Conservation (phyloP, 1,140 invertebrate genomes). For the Trichonephila clavata region DNA sequence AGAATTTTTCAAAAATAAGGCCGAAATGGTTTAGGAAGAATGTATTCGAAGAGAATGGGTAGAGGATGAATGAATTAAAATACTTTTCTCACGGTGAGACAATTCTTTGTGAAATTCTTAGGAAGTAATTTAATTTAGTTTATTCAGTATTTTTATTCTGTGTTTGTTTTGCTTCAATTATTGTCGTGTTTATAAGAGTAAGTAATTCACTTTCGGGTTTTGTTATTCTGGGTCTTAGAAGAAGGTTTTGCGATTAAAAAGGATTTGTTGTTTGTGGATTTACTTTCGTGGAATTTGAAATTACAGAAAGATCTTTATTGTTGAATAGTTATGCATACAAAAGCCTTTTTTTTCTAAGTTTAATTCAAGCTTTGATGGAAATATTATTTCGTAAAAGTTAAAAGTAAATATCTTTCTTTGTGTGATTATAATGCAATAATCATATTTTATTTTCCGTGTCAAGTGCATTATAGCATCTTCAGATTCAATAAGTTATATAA, state of each 20-base stretch:
- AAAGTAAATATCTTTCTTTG: too few relatives aligned
- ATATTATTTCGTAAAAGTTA: too few relatives aligned
- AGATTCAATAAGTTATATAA: too few relatives aligned
- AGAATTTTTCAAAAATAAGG: neutral
- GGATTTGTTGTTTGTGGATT: neutral
- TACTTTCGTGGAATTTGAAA: too few relatives aligned
- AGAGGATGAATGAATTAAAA: neutral
- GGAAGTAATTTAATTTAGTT: constrained; percentile 7
- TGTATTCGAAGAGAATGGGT: neutral
- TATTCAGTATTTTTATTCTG: neutral
- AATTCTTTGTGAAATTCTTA: neutral
- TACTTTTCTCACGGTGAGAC: neutral
- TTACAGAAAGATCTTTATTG: too few relatives aligned
- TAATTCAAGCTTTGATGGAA: too few relatives aligned
- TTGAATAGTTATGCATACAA: too few relatives aligned
- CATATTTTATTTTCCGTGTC: too few relatives aligned
- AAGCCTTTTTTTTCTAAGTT: too few relatives aligned
- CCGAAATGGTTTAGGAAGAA: neutral
- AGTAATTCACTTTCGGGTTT: neutral
- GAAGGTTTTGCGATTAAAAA: neutral
- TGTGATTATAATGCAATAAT: too few relatives aligned
- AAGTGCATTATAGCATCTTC: too few relatives aligned
- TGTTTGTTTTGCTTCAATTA: neutral
- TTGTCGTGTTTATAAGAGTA: neutral
- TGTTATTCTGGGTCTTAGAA: neutral